Base-by-base conservation (phyloP, 1,140 invertebrate genomes). In the Cydia pomonella region DNA sequence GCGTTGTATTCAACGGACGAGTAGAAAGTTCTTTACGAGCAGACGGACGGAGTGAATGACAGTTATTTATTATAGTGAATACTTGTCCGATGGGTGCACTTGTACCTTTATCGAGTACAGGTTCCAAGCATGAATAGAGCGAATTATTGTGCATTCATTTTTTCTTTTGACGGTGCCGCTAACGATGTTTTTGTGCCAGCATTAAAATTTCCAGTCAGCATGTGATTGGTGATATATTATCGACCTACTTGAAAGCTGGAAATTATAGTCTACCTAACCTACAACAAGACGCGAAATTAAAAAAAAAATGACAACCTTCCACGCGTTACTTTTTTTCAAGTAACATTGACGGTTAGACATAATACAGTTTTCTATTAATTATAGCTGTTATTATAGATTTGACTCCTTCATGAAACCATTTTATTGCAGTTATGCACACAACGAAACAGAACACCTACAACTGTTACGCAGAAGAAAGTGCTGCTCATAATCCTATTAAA, bases 11-110 rank as follows among this genome's bases (percentile, higher is more conserved):
- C 59, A 80, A 10, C 47, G 63, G 77, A 74, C 76, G 53, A 78
- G 79, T 85, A 87, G 85, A 87, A 85, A 87, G 85, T 85, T 84
- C 78, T 77, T 84, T 81, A 82, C 76, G 75, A 80, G 64, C 64
- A 62, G 69, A 77, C 80, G 73, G 81, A 81, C 77, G 73, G 81
- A 79, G 74, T 74, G 81, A 81, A 81, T 80, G 83, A 84, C 83
- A 81, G 84, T 86, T 80, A 86, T 83, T 83, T 84, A 86, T 85
- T 85, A 82, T 82, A 77, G 76, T 75, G 79, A 78, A 80, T 79
- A 75, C 69, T 78, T 73, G 73, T 75, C 71, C 75, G 75, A 76
- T 74, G 75, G 73, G 75, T 62, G 75, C 75, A 69, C 64, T 69
- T 69, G 64, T 69, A 69, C 64, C 64, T 69, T 64, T 69, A 69